Percentiles rank a stretch among this genome's conserved stretches.
Conservation (phyloP, 1,140 invertebrate genomes). For the Bombus consobrinus region DNA sequence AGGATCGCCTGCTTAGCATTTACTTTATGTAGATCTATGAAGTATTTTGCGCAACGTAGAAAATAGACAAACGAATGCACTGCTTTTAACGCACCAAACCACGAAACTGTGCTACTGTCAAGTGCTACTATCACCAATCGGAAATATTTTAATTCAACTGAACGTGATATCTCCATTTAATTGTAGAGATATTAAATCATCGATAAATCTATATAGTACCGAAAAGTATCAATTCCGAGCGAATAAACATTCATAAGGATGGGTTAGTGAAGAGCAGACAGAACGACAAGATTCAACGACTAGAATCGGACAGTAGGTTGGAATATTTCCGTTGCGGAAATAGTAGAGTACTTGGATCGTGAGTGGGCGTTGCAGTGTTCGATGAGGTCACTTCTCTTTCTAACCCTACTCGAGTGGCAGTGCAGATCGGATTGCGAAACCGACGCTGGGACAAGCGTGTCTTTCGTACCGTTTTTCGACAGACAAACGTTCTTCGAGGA, state of each 20-base stretch:
- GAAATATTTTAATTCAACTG: not conserved
- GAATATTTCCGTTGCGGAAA: constrained; percentile 49
- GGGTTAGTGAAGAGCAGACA: not conserved
- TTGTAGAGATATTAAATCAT: not conserved
- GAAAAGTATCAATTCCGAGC: not conserved
- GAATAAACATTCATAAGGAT: not conserved
- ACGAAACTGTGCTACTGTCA: no score
- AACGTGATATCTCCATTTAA: not conserved
- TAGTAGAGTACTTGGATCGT: constrained; percentile 17
- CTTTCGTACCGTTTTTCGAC: constrained; percentile 1
- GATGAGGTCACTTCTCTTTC: constrained; percentile 39
- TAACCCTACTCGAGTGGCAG: not conserved
- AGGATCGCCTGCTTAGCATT: no score
- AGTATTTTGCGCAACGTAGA: no score
- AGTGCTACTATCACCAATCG: not conserved
- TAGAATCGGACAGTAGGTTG: not conserved
- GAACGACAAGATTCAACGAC: constrained; percentile 1
- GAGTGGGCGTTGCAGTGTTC: constrained; percentile 22
- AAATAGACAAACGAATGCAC: no score
- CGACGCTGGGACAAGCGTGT: not conserved
- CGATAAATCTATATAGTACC: not conserved
- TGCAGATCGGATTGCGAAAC: constrained; percentile 39
- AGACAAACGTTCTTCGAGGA: no score
- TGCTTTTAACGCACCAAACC: no score
- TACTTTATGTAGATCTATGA: no score